Evolutionary conservation across 2,888 invertebrate genomes (phyloP).

Genomic region (Fragum whitleyi): DNA sequence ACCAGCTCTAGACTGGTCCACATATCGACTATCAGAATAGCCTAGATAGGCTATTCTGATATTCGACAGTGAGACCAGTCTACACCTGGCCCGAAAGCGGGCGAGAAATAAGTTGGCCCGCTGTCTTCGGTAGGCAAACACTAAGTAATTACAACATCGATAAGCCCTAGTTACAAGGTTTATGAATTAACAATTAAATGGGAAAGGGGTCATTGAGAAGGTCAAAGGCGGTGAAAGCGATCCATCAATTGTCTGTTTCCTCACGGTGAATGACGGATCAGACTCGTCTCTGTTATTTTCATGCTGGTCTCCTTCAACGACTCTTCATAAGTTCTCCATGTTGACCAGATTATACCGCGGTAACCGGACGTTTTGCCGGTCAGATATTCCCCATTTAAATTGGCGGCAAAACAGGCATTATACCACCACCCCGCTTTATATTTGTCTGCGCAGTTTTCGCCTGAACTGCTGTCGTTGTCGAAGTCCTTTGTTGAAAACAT

Average conservation of each 20-base stretch:
- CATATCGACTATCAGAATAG: no score
- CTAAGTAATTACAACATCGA: no score
- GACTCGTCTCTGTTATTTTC: conserved; percentile 3
- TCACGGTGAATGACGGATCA: neutral
- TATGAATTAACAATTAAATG: no score
- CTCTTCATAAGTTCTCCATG: neutral
- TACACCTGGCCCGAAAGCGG: no score
- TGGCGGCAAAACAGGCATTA: neutral
- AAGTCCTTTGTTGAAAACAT: neutral
- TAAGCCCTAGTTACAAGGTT: no score
- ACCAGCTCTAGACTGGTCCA: no score
- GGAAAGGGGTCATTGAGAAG: neutral
- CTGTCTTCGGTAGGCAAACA: no score
- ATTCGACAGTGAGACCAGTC: no score
- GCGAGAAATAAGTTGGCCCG: no score
- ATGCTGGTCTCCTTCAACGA: neutral
- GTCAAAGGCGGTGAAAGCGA: neutral
- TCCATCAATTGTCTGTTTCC: neutral
- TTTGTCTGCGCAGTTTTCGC: neutral
- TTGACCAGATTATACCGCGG: neutral
- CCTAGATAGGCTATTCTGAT: no score
- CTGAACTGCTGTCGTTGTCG: neutral
- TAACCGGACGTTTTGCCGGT: no score
- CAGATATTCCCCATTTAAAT: neutral
- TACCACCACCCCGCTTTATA: neutral